Percentiles rank a stretch among this genome's conserved stretches.
These are phyloP conservation scores for Tortrix viridana DNA, from an alignment of 2,888 invertebrate species.

Conservation along the genomic window DNA sequence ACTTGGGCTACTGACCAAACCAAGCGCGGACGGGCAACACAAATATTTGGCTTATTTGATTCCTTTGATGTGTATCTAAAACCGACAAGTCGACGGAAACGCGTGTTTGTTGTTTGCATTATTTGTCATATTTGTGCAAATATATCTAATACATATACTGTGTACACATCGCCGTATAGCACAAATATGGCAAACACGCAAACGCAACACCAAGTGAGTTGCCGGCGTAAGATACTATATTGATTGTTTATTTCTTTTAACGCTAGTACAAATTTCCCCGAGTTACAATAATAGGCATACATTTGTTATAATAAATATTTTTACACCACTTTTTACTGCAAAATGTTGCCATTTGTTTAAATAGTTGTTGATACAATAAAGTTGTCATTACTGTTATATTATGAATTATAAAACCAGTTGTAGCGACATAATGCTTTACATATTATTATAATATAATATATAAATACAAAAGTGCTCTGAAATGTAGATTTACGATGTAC, in stretches of 20 bases:
- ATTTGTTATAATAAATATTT: slow-evolving; percentile 40
- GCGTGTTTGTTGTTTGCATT: too few species aligned
- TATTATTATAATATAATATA: slow-evolving; percentile 51
- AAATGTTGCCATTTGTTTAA: slow-evolving; percentile 55
- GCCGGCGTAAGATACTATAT: slow-evolving; percentile 14
- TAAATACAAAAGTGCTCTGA: slow-evolving; percentile 66
- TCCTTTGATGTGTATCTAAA: too few species aligned
- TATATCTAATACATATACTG: too few species aligned
- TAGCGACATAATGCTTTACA: slow-evolving; percentile 55
- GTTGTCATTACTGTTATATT: slow-evolving; percentile 57
- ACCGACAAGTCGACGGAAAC: too few species aligned
- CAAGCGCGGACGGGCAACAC: too few species aligned
- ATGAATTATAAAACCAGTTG: slow-evolving; percentile 47
- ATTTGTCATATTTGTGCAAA: too few species aligned
- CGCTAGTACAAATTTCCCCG: slow-evolving; percentile 37
- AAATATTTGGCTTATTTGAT: too few species aligned
- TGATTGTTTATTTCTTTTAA: slow-evolving; percentile 33
- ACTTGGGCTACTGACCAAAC: too few species aligned
- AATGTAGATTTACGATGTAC: slow-evolving; percentile 70
- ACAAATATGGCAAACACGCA: too few species aligned
- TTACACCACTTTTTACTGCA: slow-evolving; percentile 42
- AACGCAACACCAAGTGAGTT: too few species aligned
- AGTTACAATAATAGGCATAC: slow-evolving; percentile 35
- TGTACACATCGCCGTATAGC: too few species aligned
- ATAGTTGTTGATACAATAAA: slow-evolving; percentile 56